A percentile compares a stretch with the other conserved stretches of the same genome.
Conservation (phyloP, 2,888 invertebrate genomes). For the Ecliptopera silaceata region DNA sequence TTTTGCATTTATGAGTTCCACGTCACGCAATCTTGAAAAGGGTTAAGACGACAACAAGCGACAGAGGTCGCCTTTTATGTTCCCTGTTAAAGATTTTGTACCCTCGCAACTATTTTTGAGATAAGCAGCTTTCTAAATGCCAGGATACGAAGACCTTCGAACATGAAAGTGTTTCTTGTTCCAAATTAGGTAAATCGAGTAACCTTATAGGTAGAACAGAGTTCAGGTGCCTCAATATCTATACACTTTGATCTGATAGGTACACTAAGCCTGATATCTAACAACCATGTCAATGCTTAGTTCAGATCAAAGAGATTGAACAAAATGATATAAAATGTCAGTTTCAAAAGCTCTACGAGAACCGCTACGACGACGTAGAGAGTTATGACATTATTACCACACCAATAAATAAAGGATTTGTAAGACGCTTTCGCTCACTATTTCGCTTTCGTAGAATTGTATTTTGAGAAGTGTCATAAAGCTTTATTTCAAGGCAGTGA, state of each 20-base stretch:
- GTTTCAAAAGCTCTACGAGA: no score
- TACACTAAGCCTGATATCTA: no score
- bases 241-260: background rate
- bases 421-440: background rate
- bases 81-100: constrained; percentile 50
- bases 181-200: constrained; percentile 2
- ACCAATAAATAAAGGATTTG: background rate
- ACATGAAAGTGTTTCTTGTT: constrained; percentile 8
- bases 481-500: no score
- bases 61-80: constrained; percentile 59
- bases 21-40: constrained; percentile 57
- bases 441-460: no score
- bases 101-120: constrained; percentile 41
- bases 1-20: constrained; percentile 52
- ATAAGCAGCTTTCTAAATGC: constrained; percentile 30
- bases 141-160: constrained; percentile 22
- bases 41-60: constrained; percentile 60
- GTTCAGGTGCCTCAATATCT: background rate
- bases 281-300: no score
- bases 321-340: no score
- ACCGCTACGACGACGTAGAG: no score
- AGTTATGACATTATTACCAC: no score
- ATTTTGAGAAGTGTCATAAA: no score
- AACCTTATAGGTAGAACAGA: background rate
- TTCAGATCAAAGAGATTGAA: no score